phyloP scores from a whole-genome alignment of 1,140 invertebrate genomes.

The Riptortus pedestris region DNA sequence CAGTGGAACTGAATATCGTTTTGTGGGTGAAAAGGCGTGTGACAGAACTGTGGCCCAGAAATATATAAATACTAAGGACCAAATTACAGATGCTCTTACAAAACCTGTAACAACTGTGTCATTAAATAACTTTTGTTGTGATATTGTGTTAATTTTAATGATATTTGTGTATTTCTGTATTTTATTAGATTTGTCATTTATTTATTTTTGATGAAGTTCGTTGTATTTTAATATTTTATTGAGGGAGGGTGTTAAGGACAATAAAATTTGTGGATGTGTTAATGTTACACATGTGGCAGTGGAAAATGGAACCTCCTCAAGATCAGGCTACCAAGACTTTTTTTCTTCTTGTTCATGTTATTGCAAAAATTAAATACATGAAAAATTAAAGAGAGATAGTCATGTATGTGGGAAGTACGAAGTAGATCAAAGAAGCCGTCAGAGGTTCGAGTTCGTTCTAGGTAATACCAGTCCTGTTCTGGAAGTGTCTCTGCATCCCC shows the following conservation, averaged over 20 bases:
- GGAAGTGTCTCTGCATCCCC: too few relatives aligned
- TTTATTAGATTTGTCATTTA: neutral
- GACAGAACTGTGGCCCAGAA: neutral
- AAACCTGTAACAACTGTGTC: neutral
- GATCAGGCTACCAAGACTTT: too few relatives aligned
- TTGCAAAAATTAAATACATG: too few relatives aligned
- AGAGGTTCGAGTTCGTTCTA: too few relatives aligned
- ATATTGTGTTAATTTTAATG: neutral
- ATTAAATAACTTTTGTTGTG: neutral
- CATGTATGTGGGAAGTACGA: too few relatives aligned
- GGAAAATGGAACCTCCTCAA: too few relatives aligned
- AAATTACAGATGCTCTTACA: neutral
- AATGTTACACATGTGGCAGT: too few relatives aligned
- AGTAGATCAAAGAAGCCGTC: too few relatives aligned
- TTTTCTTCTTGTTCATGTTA: too few relatives aligned
- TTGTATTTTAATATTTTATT: conserved; percentile 10
- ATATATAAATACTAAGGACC: neutral
- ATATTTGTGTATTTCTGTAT: neutral
- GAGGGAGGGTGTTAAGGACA: neutral
- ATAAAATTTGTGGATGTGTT: conserved; percentile 10
- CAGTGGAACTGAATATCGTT: neutral
- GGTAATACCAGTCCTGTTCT: too few relatives aligned
- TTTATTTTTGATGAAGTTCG: neutral
- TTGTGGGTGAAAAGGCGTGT: neutral
- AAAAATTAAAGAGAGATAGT: too few relatives aligned